Conservation (phyloP, 2,888 invertebrate species). For the Malacosoma neustria region DNA sequence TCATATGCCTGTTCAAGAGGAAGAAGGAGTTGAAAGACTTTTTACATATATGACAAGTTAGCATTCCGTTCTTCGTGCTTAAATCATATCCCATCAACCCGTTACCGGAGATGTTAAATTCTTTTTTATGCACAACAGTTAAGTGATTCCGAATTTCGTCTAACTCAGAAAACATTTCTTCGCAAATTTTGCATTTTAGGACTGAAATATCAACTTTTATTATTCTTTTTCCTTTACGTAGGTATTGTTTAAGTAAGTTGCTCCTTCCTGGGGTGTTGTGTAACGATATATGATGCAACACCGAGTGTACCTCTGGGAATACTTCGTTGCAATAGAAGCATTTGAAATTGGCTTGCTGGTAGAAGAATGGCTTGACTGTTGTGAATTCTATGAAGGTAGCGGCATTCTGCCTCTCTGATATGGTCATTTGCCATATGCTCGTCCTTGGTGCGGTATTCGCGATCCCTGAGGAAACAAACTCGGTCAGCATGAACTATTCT, state of each 20-base stretch:
- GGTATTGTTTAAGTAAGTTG: constrained; percentile 42
- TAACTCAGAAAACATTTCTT: constrained; percentile 47
- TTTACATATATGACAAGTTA: constrained; percentile 51
- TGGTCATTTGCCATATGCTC: constrained; percentile 66
- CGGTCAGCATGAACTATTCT: background rate
- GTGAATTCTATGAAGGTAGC: constrained; percentile 56
- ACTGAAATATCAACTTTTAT: constrained; percentile 63
- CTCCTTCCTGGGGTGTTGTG: constrained; percentile 43
- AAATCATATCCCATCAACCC: constrained; percentile 60
- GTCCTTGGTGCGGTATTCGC: constrained; percentile 31
- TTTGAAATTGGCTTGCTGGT: constrained; percentile 62
- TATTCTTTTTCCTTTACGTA: constrained; percentile 56
- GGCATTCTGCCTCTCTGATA: constrained; percentile 58
- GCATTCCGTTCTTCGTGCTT: constrained; percentile 34
- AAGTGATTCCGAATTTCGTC: constrained; percentile 55
- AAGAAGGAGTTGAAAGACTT: constrained; percentile 61
- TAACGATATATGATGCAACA: constrained; percentile 38
- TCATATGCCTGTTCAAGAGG: constrained; percentile 59
- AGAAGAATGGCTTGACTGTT: constrained; percentile 56
- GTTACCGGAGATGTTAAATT: constrained; percentile 58
- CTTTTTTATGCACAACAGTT: constrained; percentile 39
- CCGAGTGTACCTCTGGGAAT: constrained; percentile 52
- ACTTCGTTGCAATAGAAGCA: constrained; percentile 61
- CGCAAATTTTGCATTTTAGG: constrained; percentile 52
- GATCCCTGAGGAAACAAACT: constrained; percentile 24